phyloP scores from a whole-genome alignment of 2,888 invertebrate genomes.

The Marronus borbonicus region DNA sequence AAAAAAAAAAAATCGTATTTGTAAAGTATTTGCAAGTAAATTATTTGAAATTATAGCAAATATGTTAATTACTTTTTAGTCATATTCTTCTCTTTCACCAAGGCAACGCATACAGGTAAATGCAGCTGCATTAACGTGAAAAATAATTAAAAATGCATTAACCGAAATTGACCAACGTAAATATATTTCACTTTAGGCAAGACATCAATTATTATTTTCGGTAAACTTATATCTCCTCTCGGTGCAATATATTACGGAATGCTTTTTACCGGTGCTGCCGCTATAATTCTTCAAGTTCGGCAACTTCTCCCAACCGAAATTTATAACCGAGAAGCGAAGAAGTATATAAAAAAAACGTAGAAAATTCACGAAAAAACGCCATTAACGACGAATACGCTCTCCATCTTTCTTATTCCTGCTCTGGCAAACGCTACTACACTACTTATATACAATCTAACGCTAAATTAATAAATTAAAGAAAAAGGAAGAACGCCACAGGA shows the following conservation, averaged over 20 bases:
- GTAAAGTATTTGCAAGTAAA: too few species aligned
- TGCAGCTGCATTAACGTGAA: too few species aligned
- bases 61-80: too few species aligned
- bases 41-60: too few species aligned
- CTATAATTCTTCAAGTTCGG: conserved; percentile 41
- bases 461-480: conserved; percentile 44
- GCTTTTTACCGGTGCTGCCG: conserved; percentile 23
- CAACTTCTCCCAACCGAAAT: conserved; percentile 13
- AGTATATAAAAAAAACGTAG: conserved; percentile 9
- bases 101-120: too few species aligned
- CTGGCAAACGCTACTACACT: conserved; percentile 11
- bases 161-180: too few species aligned
- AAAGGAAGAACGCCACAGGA: conserved; percentile 7
- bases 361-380: conserved; percentile 14
- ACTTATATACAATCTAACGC: conserved; percentile 20
- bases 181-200: too few species aligned
- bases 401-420: conserved; percentile 41
- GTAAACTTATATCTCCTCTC: background rate
- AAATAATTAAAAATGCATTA: too few species aligned
- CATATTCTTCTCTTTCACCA: too few species aligned
- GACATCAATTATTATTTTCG: too few species aligned
- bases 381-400: conserved; percentile 20
- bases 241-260: background rate
- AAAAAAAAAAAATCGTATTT: too few species aligned
- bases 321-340: background rate